Conservation (phyloP, 2,113 vertebrate genomes). For the Aegithalos caudatus region DNA sequence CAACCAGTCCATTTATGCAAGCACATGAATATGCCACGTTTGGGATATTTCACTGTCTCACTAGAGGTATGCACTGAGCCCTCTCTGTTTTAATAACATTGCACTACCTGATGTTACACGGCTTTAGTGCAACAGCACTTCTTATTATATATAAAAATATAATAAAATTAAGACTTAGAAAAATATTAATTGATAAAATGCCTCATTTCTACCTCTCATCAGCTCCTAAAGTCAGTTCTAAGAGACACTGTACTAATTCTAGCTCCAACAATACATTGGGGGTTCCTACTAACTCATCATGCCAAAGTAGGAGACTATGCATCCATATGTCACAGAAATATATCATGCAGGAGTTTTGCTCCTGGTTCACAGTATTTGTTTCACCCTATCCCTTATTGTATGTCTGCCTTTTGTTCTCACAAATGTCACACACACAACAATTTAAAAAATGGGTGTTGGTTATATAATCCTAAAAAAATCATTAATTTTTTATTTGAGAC, state of each 20-base stretch:
- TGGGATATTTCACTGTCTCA: not conserved
- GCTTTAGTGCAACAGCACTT: not conserved
- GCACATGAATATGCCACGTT: rapidly evolving
- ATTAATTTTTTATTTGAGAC: not conserved
- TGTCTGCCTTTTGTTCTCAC: not conserved
- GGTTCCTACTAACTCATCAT: not conserved
- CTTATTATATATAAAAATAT: not conserved
- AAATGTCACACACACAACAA: not conserved
- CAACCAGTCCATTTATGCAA: not conserved
- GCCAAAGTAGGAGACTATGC: rapidly evolving
- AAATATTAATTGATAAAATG: not conserved
- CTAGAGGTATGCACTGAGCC: not conserved
- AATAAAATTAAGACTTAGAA: not conserved
- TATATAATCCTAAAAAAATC: not conserved
- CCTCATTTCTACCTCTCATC: not conserved
- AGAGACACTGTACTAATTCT: not conserved
- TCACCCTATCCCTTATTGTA: not conserved
- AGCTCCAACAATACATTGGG: not conserved
- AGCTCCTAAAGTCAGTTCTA: not conserved
- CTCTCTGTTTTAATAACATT: not conserved
- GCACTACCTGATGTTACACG: not conserved
- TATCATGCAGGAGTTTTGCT: not conserved
- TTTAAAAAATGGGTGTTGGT: not conserved
- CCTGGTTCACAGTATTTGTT: not conserved
- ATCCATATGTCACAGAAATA: rapidly evolving